phyloP scores from a whole-genome alignment of 1,140 invertebrate genomes.

The Nephila pilipes region DNA sequence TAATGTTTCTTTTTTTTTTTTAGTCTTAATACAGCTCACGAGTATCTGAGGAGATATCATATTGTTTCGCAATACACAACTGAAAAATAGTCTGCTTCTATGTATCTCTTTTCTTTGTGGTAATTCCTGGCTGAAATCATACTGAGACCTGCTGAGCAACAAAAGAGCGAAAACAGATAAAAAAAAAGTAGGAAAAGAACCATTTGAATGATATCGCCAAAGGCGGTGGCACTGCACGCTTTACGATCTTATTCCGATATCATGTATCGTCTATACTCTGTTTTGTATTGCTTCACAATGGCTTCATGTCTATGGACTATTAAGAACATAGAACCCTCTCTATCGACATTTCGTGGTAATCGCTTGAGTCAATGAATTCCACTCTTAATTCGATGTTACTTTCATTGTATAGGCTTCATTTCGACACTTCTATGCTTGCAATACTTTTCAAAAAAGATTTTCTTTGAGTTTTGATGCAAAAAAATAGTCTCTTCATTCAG shows the following conservation, averaged over 20 bases:
- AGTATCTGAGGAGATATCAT: too few relatives aligned
- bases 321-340: neutral
- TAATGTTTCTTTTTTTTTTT: too few relatives aligned
- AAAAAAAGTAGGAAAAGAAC: neutral
- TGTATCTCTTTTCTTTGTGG: too few relatives aligned
- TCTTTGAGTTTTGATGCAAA: too few relatives aligned
- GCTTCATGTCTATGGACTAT: neutral
- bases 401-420: neutral
- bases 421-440: neutral
- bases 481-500: too few relatives aligned
- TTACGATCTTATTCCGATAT: constrained; percentile 25
- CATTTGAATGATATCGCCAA: constrained; percentile 22
- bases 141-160: neutral
- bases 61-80: too few relatives aligned
- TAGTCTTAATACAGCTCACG: too few relatives aligned
- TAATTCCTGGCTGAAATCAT: too few relatives aligned
- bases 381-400: neutral
- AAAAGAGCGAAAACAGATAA: neutral
- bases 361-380: neutral
- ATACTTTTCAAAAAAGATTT: too few relatives aligned
- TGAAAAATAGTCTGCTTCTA: too few relatives aligned
- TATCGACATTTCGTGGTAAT: neutral
- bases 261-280: neutral
- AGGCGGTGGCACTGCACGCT: constrained; percentile 54
- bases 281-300: constrained; percentile 29